A percentile compares a stretch with the other conserved stretches of the same genome.
These are phyloP conservation scores for Seladonia tumulorum DNA, from an alignment of 2,888 invertebrate genomes.

Conservation along the genomic window DNA sequence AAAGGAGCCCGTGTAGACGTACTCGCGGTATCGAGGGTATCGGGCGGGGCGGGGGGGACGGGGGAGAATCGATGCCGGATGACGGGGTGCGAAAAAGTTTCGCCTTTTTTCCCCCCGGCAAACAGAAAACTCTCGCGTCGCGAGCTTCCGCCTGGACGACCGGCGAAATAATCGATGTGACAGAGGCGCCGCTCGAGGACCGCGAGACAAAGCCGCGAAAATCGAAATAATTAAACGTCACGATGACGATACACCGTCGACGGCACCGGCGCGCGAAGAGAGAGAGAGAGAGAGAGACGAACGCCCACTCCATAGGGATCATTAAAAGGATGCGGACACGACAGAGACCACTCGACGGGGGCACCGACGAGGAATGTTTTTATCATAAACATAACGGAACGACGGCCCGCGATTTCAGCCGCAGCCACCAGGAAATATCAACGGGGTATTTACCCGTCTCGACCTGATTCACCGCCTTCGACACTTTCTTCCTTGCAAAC, in stretches of 20 bases:
- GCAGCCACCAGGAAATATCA: not conserved
- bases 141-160: conserved; percentile 29
- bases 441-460: not conserved
- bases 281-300: conserved; percentile 52
- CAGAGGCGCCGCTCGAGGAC: conserved; percentile 9
- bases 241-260: conserved; percentile 47
- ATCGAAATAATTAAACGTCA: conserved; percentile 60
- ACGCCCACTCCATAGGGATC: conserved; percentile 44
- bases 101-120: not conserved
- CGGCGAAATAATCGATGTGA: conserved; percentile 44
- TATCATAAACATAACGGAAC: conserved; percentile 37
- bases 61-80: not conserved
- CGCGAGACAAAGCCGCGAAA: conserved; percentile 41
- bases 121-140: conserved; percentile 9
- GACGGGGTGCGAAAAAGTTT: not conserved
- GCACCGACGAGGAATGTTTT: conserved; percentile 45
- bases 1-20: not conserved
- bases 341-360: conserved; percentile 52
- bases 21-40: not conserved
- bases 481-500: not conserved
- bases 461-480: not conserved
- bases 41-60: not conserved
- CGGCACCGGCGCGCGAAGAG: conserved; percentile 8
- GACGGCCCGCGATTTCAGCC: not conserved
- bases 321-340: conserved; percentile 49